A percentile compares a stretch with the other conserved stretches of the same genome.
Evolutionary conservation across 2,113 vertebrate genomes (phyloP).

Genomic region (Alouatta palliata): DNA sequence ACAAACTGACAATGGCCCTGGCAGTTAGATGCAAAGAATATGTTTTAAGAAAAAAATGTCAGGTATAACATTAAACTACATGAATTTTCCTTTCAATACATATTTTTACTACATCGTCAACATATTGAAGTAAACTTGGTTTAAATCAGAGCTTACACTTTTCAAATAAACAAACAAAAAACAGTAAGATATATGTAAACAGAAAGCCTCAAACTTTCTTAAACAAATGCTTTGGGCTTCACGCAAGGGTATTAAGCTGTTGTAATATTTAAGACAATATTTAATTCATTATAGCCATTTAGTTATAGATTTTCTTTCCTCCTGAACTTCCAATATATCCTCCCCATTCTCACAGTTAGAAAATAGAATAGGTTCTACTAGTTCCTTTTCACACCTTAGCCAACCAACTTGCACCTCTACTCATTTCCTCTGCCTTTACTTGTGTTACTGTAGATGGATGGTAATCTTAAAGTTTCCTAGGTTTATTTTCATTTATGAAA

Average conservation of each 20-base stretch:
- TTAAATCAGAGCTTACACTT: slow-evolving; percentile 80
- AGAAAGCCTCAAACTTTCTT: slow-evolving; percentile 71
- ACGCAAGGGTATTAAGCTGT: slow-evolving; percentile 64
- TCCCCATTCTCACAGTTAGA: background rate
- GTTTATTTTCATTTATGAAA: background rate
- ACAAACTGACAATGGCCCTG: slow-evolving; percentile 86
- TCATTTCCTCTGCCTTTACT: background rate
- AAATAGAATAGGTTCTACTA: background rate
- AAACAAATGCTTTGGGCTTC: slow-evolving; percentile 69
- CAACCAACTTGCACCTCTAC: background rate
- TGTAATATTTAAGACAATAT: slow-evolving; percentile 59
- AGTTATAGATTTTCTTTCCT: background rate
- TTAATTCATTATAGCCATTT: background rate
- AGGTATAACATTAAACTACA: slow-evolving; percentile 84
- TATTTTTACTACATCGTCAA: slow-evolving; percentile 84
- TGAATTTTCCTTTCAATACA: slow-evolving; percentile 85
- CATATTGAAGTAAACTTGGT: slow-evolving; percentile 69
- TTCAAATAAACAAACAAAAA: slow-evolving; percentile 44
- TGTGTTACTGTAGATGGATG: background rate
- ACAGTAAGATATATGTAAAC: slow-evolving; percentile 61
- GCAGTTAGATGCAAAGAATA: slow-evolving; percentile 86
- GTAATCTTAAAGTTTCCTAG: background rate
- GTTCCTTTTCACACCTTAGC: background rate
- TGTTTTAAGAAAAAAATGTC: slow-evolving; percentile 83
- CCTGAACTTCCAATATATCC: background rate